Conservation (phyloP, 2,888 invertebrate species). For the Leucania comma region DNA sequence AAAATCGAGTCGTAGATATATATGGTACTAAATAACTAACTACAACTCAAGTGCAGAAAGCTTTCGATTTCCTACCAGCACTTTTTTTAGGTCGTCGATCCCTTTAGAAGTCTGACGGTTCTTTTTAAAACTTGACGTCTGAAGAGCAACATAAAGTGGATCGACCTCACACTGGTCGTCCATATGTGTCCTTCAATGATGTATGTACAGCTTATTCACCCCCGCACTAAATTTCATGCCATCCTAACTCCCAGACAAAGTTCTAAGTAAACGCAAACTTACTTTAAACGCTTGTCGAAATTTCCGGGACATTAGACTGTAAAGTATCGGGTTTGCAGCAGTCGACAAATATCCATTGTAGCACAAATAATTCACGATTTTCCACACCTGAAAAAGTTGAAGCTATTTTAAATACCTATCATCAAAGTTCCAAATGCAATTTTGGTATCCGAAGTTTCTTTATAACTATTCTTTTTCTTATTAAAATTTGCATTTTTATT, state of each 20-base stretch:
- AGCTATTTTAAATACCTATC: conserved; percentile 18
- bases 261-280: conserved; percentile 56
- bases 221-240: conserved; percentile 8
- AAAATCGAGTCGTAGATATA: background rate
- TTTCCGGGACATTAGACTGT: conserved; percentile 86
- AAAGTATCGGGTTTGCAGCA: conserved; percentile 85
- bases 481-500: conserved; percentile 43
- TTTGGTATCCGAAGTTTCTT: background rate
- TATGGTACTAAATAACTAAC: too few species aligned
- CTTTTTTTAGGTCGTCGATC: background rate
- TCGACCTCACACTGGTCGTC: conserved; percentile 7
- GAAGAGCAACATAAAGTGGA: conserved; percentile 8
- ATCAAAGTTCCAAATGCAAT: conserved; percentile 5
- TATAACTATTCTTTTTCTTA: conserved; percentile 1
- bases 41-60: background rate
- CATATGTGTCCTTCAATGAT: conserved; percentile 13
- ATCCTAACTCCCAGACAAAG: conserved; percentile 26
- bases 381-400: conserved; percentile 77
- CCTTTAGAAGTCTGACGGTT: background rate
- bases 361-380: conserved; percentile 80
- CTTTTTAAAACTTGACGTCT: conserved; percentile 28
- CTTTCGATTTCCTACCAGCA: background rate
- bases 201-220: conserved; percentile 18
- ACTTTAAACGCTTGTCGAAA: conserved; percentile 86
- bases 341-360: conserved; percentile 83